These are phyloP conservation scores for Erynnis tages DNA, from an alignment of 2,888 invertebrate species.

Conservation along the genomic window DNA sequence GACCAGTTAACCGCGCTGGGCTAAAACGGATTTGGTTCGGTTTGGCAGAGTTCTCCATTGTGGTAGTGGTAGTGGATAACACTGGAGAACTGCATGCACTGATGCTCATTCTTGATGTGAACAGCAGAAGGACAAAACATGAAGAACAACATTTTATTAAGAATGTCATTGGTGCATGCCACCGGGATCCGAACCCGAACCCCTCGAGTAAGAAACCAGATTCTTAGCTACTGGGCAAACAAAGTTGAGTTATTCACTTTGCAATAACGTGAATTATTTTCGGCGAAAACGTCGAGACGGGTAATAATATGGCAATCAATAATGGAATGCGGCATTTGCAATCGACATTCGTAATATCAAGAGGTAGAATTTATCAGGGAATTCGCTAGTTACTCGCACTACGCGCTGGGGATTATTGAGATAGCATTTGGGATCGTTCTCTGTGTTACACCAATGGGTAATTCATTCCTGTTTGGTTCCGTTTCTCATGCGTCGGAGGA, in stretches of 20 bases:
- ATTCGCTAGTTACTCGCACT: slow-evolving; percentile 16
- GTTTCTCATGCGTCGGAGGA: background rate
- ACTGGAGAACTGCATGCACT: too few relatives aligned
- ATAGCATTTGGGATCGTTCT: slow-evolving; percentile 16
- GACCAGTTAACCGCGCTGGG: too few relatives aligned
- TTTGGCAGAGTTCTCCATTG: too few relatives aligned
- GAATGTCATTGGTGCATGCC: too few relatives aligned
- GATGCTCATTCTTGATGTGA: too few relatives aligned
- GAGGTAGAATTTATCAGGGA: slow-evolving; percentile 24
- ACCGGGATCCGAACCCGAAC: too few relatives aligned
- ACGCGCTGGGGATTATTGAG: slow-evolving; percentile 6
- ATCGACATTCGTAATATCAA: slow-evolving; percentile 25
- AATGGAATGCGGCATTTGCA: slow-evolving; percentile 18
- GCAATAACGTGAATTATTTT: slow-evolving; percentile 16
- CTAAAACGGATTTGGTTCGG: too few relatives aligned
- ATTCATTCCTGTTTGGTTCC: background rate
- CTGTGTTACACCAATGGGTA: slow-evolving; percentile 12
- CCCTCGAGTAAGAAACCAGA: too few relatives aligned
- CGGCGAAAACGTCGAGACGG: slow-evolving; percentile 15
- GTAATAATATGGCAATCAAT: slow-evolving; percentile 25
- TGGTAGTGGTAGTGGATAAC: too few relatives aligned
- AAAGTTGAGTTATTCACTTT: slow-evolving; percentile 7
- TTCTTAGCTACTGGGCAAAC: background rate
- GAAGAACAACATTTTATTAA: too few relatives aligned
- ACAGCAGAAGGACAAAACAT: too few relatives aligned